phyloP scores from a whole-genome alignment of 2,888 invertebrate species.

The Charanyca ferruginea region DNA sequence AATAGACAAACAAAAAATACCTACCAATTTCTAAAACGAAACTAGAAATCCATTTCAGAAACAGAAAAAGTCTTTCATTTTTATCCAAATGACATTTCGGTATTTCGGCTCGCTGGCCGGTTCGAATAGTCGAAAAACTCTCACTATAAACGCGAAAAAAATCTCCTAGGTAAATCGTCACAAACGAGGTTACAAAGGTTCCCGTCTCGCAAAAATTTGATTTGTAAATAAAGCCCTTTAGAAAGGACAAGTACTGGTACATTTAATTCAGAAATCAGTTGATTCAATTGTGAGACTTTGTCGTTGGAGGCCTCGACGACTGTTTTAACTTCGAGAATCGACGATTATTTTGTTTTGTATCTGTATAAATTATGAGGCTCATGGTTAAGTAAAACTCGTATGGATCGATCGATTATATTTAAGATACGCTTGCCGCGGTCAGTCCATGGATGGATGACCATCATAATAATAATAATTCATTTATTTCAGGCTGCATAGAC shows the following conservation, averaged over 20 bases:
- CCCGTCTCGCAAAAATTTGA: slow-evolving; percentile 76
- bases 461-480: no score
- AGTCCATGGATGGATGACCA: no score
- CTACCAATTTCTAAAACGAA: slow-evolving; percentile 33
- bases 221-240: slow-evolving; percentile 77
- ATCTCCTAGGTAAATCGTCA: slow-evolving; percentile 69
- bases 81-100: slow-evolving; percentile 50
- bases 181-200: slow-evolving; percentile 72
- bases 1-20: slow-evolving; percentile 29
- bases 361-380: slow-evolving; percentile 31
- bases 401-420: no score
- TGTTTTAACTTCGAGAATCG: slow-evolving; percentile 24
- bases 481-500: no score
- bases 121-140: slow-evolving; percentile 35
- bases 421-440: no score
- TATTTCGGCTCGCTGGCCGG: slow-evolving; percentile 18
- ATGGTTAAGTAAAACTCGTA: no score
- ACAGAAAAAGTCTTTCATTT: slow-evolving; percentile 22
- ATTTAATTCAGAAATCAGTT: slow-evolving; percentile 76
- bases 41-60: slow-evolving; percentile 29
- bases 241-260: slow-evolving; percentile 64
- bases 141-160: slow-evolving; percentile 51
- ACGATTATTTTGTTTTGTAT: slow-evolving; percentile 31
- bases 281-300: slow-evolving; percentile 74
- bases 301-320: slow-evolving; percentile 19